A percentile compares a stretch with the other conserved stretches of the same genome.
Evolutionary conservation across 2,888 invertebrate genomes (phyloP).

Genomic region (Microdon myrmicae): DNA sequence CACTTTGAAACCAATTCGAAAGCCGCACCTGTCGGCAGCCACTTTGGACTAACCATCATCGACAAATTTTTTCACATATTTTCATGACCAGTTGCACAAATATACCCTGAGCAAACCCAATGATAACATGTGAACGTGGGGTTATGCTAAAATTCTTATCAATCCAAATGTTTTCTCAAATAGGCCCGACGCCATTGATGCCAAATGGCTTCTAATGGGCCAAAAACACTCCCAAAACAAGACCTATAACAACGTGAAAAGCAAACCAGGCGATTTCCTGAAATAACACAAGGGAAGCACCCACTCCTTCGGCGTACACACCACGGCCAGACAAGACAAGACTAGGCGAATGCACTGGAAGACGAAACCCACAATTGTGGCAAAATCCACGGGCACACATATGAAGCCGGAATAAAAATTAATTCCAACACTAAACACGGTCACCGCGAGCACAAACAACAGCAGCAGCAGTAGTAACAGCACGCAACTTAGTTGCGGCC

Average conservation of each 20-base stretch:
- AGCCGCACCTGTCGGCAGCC: no score
- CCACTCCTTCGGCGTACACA: constrained; percentile 28
- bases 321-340: constrained; percentile 16
- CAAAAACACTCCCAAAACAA: no score
- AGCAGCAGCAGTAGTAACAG: constrained; percentile 12
- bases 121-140: constrained; percentile 40
- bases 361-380: constrained; percentile 16
- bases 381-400: constrained; percentile 24
- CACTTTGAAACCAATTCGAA: no score
- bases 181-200: no score
- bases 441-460: constrained; percentile 18
- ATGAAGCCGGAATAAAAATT: constrained; percentile 35
- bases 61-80: no score
- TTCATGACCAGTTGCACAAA: no score
- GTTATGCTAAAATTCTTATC: constrained; percentile 49
- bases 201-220: no score
- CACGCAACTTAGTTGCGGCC: constrained; percentile 27
- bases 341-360: constrained; percentile 1
- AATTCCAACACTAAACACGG: constrained; percentile 28
- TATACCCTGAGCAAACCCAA: no score
- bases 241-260: background rate
- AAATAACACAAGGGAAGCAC: constrained; percentile 9
- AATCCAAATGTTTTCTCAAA: constrained; percentile 40
- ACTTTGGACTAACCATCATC: no score
- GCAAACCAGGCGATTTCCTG: constrained; percentile 11